These are phyloP conservation scores for Pseudopipra pipra DNA, from an alignment of 2,113 vertebrate species.

Conservation along the genomic window DNA sequence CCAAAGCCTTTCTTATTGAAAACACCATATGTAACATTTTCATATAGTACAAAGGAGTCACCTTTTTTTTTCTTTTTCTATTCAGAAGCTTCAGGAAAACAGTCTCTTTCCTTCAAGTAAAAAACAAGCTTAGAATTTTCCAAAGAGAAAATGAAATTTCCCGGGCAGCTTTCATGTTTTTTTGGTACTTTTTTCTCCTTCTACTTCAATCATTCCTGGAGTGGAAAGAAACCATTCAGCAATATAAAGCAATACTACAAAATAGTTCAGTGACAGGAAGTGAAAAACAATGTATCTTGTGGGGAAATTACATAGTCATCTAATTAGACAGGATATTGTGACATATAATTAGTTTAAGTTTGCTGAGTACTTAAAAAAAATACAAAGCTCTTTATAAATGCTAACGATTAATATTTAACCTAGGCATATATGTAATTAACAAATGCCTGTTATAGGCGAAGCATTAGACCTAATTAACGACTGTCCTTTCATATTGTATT, in stretches of 20 bases:
- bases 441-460: conserved; percentile 11
- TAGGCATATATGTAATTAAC: conserved; percentile 57
- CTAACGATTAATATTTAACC: conserved; percentile 59
- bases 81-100: neutral
- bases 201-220: neutral
- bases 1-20: neutral
- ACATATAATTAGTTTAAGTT: conserved; percentile 65
- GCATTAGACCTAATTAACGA: conserved; percentile 33
- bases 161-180: neutral
- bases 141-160: conserved; percentile 5
- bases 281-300: conserved; percentile 49
- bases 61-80: neutral
- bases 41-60: neutral
- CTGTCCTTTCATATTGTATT: neutral
- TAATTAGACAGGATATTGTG: conserved; percentile 62
- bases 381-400: conserved; percentile 40
- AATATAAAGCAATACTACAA: neutral
- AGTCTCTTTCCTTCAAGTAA: neutral
- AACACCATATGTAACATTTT: neutral
- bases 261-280: conserved; percentile 28
- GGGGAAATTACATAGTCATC: conserved; percentile 49
- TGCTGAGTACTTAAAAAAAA: conserved; percentile 46
- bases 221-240: conserved; percentile 7
- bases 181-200: neutral
- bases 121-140: neutral